phyloP scores from a whole-genome alignment of 2,797 vertebrate genomes.

The Morus bassanus region DNA sequence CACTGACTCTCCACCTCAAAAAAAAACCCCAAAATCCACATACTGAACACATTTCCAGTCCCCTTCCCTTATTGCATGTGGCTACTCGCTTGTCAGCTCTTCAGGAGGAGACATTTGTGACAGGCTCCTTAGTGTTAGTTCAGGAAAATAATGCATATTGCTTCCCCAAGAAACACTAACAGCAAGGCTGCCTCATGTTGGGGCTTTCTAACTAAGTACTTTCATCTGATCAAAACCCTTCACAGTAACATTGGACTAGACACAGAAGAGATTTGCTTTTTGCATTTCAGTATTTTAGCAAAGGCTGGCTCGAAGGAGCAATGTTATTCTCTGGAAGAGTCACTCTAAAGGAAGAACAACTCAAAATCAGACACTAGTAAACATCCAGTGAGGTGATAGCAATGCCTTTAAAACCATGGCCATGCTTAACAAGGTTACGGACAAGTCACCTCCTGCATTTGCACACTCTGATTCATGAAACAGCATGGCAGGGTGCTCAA shows the following conservation, averaged over 20 bases:
- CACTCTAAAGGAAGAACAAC: neutral
- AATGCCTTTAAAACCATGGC: neutral
- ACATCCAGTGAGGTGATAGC: neutral
- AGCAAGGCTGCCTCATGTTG: neutral
- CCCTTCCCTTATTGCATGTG: neutral
- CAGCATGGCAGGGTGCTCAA: rapidly evolving
- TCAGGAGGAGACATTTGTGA: neutral
- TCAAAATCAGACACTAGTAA: neutral
- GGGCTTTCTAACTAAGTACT: neutral
- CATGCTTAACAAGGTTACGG: rapidly evolving
- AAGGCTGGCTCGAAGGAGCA: neutral
- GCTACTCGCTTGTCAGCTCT: neutral
- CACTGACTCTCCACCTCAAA: neutral
- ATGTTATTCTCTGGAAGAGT: neutral
- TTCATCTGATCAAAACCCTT: neutral
- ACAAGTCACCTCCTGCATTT: neutral
- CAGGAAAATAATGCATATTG: neutral
- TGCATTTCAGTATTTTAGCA: neutral
- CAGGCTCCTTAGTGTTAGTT: neutral
- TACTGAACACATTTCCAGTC: neutral
- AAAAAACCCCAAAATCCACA: neutral
- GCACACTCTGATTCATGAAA: neutral
- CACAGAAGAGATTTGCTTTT: neutral
- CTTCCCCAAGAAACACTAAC: neutral
- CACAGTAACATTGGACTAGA: rapidly evolving